These are phyloP conservation scores for Drosophila kambysellisi DNA, from an alignment of 2,888 invertebrate species.

Conservation along the genomic window DNA sequence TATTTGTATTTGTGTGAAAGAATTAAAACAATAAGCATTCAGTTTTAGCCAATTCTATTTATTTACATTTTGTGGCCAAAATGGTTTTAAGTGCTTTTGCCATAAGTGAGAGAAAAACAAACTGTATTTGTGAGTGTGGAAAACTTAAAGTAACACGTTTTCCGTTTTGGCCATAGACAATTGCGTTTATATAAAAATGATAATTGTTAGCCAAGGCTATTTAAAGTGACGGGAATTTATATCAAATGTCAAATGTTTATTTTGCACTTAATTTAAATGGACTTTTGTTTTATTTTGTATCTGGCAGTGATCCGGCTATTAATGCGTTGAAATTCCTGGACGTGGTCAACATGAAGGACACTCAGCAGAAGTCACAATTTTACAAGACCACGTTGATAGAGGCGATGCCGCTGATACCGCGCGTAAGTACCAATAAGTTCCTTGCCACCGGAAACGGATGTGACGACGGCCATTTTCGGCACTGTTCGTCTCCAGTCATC, in stretches of 20 bases:
- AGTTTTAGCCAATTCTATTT: not conserved
- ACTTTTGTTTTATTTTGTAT: conserved; percentile 7
- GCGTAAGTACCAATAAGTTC: conserved; percentile 87
- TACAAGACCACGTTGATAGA: conserved; percentile 95
- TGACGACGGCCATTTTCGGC: conserved; percentile 24
- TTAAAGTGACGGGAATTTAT: not conserved
- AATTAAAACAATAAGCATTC: not conserved
- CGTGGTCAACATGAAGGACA: conserved; percentile 96
- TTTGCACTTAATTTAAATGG: conserved; percentile 33
- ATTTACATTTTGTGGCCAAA: not conserved
- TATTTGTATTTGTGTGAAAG: not conserved
- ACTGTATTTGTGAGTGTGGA: not conserved
- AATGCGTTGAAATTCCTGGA: conserved; percentile 97
- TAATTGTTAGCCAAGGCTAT: not conserved
- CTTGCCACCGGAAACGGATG: conserved; percentile 51
- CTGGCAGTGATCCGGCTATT: conserved; percentile 93
- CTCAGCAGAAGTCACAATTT: conserved; percentile 94
- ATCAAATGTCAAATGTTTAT: not conserved
- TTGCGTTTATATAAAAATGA: not conserved
- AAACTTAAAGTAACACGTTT: not conserved
- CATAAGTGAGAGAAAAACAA: not conserved
- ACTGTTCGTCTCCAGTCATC: not conserved
- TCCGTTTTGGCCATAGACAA: not conserved
- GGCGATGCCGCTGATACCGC: conserved; percentile 94
- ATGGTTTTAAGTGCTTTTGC: not conserved